Evolutionary conservation across 92 coral and sea anemone species (phyloP), one percentile per base, ranked within the genome.

Genomic region (Diadumene lineata): DNA sequence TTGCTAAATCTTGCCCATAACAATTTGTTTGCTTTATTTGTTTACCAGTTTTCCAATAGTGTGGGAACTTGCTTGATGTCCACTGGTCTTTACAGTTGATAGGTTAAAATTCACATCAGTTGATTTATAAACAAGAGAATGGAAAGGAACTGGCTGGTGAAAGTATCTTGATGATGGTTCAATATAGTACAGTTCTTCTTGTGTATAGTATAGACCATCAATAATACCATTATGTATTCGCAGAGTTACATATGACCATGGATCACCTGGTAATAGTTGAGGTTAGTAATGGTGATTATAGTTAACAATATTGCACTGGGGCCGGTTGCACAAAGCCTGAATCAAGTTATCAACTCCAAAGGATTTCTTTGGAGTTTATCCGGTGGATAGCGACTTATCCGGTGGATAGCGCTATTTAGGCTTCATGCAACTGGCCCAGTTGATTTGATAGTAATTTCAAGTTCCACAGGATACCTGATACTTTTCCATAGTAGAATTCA

Each of bases 91-190:
- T 16, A 64, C 22, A 34, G 56, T 56, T 0, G 85, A 80, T 24
- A 66, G 43, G 55, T 84, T 50, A 50, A 87, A 80, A 27, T 74
- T 27, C 27, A 85, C 86, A 43, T 83, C 84, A 32, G 75, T 72
- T 0, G 90, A 64, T 15, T 60, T 72, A 51, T 84, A 91, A 23
- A 87, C 64, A 1, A 91, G 60, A 34, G 97, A 91, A 34, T 91
- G 97, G 55, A 84, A 91, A 31, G 61, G 77, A 0, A 76, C 68
- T 7, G 78, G 78, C 4, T 34, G 57, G 19, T 31, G 34, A 62
- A 72, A 43, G 34, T 91, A 75, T 50, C 92, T 76, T n/a, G 78
- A 64, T 1, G 86, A 75, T 24, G 92, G 92, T 69, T 91, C 97
- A 24, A 87, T 58, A 56, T 88, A 70, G 72, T 81, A 91, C 4